Conservation (phyloP, 2,888 invertebrate species). For the Incurvaria masculella region DNA sequence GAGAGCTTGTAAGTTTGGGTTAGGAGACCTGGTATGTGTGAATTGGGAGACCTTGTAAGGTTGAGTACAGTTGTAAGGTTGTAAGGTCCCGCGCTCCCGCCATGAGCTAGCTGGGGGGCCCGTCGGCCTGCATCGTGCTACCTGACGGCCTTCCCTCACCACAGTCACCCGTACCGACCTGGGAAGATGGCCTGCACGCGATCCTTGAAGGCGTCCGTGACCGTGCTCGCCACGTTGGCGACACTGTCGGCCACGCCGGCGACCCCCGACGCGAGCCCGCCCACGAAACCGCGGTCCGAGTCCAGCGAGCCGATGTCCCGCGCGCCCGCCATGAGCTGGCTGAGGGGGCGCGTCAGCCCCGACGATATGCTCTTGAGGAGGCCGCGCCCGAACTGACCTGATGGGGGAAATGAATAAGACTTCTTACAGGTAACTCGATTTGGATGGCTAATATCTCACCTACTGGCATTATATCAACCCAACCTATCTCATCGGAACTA, state of each 20-base stretch:
- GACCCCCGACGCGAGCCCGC: conserved; percentile 39
- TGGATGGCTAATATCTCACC: too few species aligned
- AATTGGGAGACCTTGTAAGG: too few species aligned
- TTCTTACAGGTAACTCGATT: not conserved
- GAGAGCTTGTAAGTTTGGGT: too few species aligned
- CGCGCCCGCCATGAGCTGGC: conserved; percentile 55
- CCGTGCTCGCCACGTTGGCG: conserved; percentile 35
- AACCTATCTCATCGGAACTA: too few species aligned
- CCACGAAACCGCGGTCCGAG: conserved; percentile 56
- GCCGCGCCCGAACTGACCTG: conserved; percentile 49
- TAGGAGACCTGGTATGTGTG: too few species aligned
- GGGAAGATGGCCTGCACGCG: conserved; percentile 56
- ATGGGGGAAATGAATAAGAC: not conserved
- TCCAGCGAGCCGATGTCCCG: conserved; percentile 59
- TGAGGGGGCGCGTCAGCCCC: conserved; percentile 48
- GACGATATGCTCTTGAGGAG: conserved; percentile 41
- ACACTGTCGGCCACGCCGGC: conserved; percentile 26
- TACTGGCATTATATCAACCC: too few species aligned
- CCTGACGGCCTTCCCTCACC: too few species aligned
- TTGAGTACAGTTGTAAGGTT: too few species aligned
- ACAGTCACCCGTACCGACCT: too few species aligned
- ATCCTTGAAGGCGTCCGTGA: conserved; percentile 49
- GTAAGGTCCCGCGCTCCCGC: too few species aligned
- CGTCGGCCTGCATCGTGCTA: too few species aligned
- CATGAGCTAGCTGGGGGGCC: too few species aligned